These are phyloP conservation scores for Calliphora vicina DNA, from an alignment of 1,140 invertebrate genomes.

Conservation along the genomic window DNA sequence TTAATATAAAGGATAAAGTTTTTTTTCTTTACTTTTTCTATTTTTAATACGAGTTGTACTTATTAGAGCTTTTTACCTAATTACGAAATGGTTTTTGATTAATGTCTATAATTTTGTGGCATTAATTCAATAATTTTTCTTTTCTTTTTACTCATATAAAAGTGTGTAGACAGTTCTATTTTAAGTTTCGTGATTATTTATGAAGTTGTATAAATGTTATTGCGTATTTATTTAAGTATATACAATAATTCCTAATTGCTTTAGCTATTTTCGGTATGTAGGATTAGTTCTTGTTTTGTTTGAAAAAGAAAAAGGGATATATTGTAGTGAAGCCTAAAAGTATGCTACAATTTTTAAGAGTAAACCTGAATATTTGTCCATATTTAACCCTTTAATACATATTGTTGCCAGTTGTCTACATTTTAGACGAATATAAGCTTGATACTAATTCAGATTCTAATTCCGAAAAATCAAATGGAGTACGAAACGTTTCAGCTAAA, in stretches of 20 bases:
- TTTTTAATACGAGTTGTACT: not conserved
- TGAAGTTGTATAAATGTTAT: not conserved
- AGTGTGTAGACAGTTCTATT: not conserved
- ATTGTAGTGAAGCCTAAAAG: not conserved
- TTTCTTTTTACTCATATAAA: not conserved
- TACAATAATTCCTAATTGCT: not conserved
- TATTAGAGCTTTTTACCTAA: constrained; percentile 25
- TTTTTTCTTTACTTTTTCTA: not conserved
- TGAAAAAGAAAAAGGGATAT: too few relatives aligned
- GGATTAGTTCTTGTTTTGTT: too few relatives aligned
- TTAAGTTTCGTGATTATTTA: not conserved
- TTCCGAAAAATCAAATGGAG: too few relatives aligned
- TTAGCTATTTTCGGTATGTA: not conserved
- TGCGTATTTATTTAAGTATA: constrained; percentile 1
- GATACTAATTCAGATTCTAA: too few relatives aligned
- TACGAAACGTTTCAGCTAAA: too few relatives aligned
- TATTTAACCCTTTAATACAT: too few relatives aligned
- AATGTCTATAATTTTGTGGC: constrained; percentile 31
- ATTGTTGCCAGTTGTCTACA: too few relatives aligned
- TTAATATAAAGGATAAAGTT: not conserved
- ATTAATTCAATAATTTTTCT: constrained; percentile 24
- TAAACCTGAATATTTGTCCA: too few relatives aligned
- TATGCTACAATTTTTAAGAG: not conserved
- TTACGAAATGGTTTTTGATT: constrained; percentile 34
- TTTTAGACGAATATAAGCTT: too few relatives aligned